A percentile compares a stretch with the other conserved stretches of the same genome.
These are phyloP conservation scores for Callyntrura sp. DNA, from an alignment of 2,888 invertebrate genomes.

Conservation along the genomic window DNA sequence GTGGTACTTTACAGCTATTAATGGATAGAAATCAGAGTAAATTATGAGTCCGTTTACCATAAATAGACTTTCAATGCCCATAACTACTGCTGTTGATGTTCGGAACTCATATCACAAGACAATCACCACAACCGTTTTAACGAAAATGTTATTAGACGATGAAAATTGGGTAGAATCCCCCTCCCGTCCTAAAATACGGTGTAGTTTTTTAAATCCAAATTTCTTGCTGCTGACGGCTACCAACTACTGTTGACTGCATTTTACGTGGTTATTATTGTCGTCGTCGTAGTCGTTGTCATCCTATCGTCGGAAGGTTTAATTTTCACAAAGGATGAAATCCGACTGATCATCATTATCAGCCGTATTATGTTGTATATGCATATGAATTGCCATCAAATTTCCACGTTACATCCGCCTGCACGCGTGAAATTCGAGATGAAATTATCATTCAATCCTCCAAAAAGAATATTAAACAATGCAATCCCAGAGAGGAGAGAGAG, in stretches of 20 bases:
- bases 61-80: slow-evolving; percentile 48
- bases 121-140: slow-evolving; percentile 29
- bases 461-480: neutral
- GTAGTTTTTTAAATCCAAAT: slow-evolving; percentile 6
- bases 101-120: slow-evolving; percentile 2
- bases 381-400: slow-evolving; percentile 58
- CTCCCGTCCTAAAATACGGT: neutral
- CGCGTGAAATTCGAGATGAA: slow-evolving; percentile 73
- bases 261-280: neutral
- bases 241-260: neutral
- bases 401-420: slow-evolving; percentile 70
- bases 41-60: slow-evolving; percentile 66
- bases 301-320: slow-evolving; percentile 68
- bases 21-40: slow-evolving; percentile 61
- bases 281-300: neutral
- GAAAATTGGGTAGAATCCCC: slow-evolving; percentile 20
- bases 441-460: slow-evolving; percentile 51
- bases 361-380: slow-evolving; percentile 44
- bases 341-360: slow-evolving; percentile 56
- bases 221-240: slow-evolving; percentile 33
- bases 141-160: slow-evolving; percentile 9
- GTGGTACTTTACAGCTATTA: slow-evolving; percentile 36
- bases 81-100: neutral
- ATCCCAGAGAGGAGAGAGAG: too few relatives aligned
- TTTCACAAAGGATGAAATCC: slow-evolving; percentile 67